These are phyloP conservation scores for Microtus montanus DNA, from an alignment of 2,113 vertebrate species.

Conservation along the genomic window DNA sequence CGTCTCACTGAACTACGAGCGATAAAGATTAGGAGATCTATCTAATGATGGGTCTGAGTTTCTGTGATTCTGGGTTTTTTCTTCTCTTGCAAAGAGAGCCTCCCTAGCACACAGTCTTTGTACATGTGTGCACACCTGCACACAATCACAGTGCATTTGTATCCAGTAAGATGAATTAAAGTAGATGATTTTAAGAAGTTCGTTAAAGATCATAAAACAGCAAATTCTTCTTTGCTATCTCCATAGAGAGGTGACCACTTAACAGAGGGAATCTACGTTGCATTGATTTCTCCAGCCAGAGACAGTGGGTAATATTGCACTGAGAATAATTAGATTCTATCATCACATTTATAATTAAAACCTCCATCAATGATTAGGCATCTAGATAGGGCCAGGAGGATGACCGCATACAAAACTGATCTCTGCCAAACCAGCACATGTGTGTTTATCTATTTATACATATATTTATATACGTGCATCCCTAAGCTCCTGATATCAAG, in stretches of 20 bases:
- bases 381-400: conserved; percentile 63
- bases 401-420: conserved; percentile 72
- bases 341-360: conserved; percentile 79
- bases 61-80: conserved; percentile 61
- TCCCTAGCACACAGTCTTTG: conserved; percentile 29
- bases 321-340: conserved; percentile 80
- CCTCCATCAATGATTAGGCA: conserved; percentile 29
- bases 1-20: conserved; percentile 83
- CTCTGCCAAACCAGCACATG: conserved; percentile 75
- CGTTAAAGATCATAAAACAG: conserved; percentile 59
- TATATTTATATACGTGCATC: conserved; percentile 69
- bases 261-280: conserved; percentile 70
- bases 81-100: conserved; percentile 61
- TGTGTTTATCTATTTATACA: conserved; percentile 67
- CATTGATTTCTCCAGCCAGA: conserved; percentile 73
- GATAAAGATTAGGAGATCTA: conserved; percentile 88
- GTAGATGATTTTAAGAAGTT: conserved; percentile 29
- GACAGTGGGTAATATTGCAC: conserved; percentile 71
- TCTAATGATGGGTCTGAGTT: conserved; percentile 84
- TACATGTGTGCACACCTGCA: conserved; percentile 19
- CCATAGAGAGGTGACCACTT: conserved; percentile 68
- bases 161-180: conserved; percentile 56
- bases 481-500: conserved; percentile 68
- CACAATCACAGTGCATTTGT: not conserved
- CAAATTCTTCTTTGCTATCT: conserved; percentile 42